Evolutionary conservation across 1,140 invertebrate genomes (phyloP), one percentile per base, ranked within the genome.

Genomic region (Neodiprion fabricii): DNA sequence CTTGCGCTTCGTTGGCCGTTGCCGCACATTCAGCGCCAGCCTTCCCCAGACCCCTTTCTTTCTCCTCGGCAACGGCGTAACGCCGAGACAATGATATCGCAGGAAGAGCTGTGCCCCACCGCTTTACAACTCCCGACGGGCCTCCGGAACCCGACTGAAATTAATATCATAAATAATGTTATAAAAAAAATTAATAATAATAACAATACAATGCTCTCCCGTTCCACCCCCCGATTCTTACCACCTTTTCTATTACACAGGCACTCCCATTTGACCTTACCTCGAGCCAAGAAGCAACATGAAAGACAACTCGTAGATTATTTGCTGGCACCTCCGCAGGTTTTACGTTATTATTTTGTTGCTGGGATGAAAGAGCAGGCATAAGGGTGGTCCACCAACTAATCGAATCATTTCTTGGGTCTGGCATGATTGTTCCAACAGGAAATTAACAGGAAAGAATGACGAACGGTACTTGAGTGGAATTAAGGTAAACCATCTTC

Each of bases 111-210:
- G 74, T 76, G 75, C 73, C 75, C 73, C 80, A 80, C 78, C 85
- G 82, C 85, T 87, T 88, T 86, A 87, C 84, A 87, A 86, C 85
- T 87, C 87, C 86, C 87, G 75, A 77, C 74, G 85, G 87, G 80
- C 81, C 78, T 75, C 72, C 79, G 77, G 49, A 61, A 83, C 81
- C 79, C 76, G 75, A 74, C 82, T 79, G 77, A 88, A 89, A 89
- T 89, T 89, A 89, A 89, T 89, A 88, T 86, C 87, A 88, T 89
- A 89, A 89, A 89, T 89, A 89, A 88, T 87, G 85, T 86, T 83
- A 79, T 85, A 87, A 87, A 84, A 86, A 21, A 21, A 21, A 21
- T 21, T 21, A 21, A 21, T 21, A 21, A 21, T 21, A 21, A 21
- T 21, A 21, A 21, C 0, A 21, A 86, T 85, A 84, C 80, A 83